These are phyloP conservation scores for Galbula dea DNA, from an alignment of 2,113 vertebrate genomes.

Conservation along the genomic window DNA sequence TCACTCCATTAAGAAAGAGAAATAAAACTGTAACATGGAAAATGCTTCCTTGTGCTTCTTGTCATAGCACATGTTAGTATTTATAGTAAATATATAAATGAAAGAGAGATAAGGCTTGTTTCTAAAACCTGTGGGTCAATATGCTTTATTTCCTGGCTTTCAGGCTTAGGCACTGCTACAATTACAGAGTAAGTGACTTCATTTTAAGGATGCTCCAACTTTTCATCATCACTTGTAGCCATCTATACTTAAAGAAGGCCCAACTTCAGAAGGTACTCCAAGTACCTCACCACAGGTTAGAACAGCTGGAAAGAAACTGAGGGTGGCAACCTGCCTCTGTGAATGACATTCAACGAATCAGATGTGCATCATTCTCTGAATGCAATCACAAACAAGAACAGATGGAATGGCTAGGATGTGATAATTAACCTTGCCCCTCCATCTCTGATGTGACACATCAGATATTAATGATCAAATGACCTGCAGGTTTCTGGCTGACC, in stretches of 20 bases:
- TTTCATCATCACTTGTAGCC: background rate
- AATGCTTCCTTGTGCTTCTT: background rate
- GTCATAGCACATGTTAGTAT: background rate
- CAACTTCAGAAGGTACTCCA: background rate
- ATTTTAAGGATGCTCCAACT: background rate
- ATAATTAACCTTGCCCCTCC: background rate
- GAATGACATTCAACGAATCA: background rate
- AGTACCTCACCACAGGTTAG: background rate
- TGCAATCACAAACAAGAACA: background rate
- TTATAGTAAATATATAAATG: background rate
- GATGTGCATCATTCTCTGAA: background rate
- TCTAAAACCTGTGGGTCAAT: background rate
- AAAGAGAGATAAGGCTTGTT: background rate
- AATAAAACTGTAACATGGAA: background rate
- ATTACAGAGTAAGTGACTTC: background rate
- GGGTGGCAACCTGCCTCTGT: background rate
- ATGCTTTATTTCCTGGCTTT: background rate
- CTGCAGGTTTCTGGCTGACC: background rate
- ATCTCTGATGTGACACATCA: background rate
- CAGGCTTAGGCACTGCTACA: background rate
- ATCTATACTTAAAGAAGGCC: background rate
- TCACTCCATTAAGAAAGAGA: background rate
- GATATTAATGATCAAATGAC: background rate
- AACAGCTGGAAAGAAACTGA: background rate
- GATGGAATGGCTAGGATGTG: background rate